Conservation (phyloP, 1,140 invertebrate genomes). For the Drosophila nikananu region DNA sequence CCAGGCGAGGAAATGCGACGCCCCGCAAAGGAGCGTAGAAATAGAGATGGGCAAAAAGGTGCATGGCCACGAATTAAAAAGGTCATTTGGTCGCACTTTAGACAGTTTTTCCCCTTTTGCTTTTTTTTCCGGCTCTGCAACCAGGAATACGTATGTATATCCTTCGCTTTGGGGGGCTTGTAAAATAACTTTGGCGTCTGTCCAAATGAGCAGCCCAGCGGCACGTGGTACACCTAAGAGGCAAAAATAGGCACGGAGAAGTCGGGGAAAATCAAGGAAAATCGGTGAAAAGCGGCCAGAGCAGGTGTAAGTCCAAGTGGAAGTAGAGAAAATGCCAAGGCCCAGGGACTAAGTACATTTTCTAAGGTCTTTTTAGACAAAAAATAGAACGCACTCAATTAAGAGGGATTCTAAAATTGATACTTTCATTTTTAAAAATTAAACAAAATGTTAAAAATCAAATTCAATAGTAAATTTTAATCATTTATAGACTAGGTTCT, state of each 20-base stretch:
- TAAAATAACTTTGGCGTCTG: slow-evolving; percentile 69
- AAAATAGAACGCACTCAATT: background rate
- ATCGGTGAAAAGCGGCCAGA: background rate
- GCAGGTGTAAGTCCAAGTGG: background rate
- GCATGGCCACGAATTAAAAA: slow-evolving; percentile 83
- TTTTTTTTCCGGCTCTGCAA: slow-evolving; percentile 10
- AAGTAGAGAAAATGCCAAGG: background rate
- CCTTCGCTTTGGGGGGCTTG: slow-evolving; percentile 22
- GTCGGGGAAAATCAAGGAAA: background rate
- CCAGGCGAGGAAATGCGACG: slow-evolving; percentile 26
- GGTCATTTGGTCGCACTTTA: slow-evolving; percentile 80
- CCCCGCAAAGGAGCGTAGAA: background rate
- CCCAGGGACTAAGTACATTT: background rate
- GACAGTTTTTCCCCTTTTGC: slow-evolving; percentile 33
- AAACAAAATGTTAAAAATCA: background rate
- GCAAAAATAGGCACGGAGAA: background rate
- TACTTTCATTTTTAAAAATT: background rate
- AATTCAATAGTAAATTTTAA: background rate
- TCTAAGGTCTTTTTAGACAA: background rate
- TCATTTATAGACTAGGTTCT: background rate
- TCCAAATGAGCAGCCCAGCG: slow-evolving; percentile 74
- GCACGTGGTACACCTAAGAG: slow-evolving; percentile 43
- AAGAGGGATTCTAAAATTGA: too few species aligned
- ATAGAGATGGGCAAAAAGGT: slow-evolving; percentile 55
- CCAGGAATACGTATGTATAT: background rate